Percentiles rank a stretch among this genome's conserved stretches.
phyloP scores from a whole-genome alignment of 1,140 invertebrate species.

The Monochamus saltuarius region DNA sequence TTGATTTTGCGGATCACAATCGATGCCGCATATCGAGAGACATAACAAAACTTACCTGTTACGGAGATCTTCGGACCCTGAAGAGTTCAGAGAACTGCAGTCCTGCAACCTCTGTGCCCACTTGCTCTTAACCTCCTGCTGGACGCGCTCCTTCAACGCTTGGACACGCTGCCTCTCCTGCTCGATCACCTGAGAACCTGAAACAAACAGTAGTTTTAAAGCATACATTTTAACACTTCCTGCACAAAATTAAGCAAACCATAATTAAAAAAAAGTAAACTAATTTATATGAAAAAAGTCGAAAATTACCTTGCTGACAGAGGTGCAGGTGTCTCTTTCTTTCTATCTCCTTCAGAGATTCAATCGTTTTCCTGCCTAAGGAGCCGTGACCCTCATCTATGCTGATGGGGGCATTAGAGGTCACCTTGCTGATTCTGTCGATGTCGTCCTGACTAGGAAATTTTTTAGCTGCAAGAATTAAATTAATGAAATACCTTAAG shows the following conservation, averaged over 20 bases:
- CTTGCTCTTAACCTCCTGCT: conserved; percentile 82
- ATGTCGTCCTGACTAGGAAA: conserved; percentile 79
- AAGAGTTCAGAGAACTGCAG: conserved; percentile 68
- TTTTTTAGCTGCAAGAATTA: conserved; percentile 34
- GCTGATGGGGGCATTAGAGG: conserved; percentile 72
- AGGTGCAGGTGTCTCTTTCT: conserved; percentile 82
- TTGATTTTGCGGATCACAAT: no score
- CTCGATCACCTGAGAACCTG: conserved; percentile 87
- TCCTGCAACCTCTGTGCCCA: conserved; percentile 77
- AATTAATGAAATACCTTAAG: no score
- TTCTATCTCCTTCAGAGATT: conserved; percentile 87
- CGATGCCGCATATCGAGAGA: no score
- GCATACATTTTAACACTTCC: not conserved
- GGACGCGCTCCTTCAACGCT: conserved; percentile 81
- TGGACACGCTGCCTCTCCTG: conserved; percentile 84
- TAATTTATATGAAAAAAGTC: not conserved
- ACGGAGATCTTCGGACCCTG: conserved; percentile 59
- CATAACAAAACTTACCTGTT: no score
- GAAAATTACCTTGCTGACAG: conserved; percentile 78
- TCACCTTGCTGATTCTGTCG: conserved; percentile 82
- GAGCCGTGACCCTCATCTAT: conserved; percentile 53
- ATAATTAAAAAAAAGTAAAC: no score
- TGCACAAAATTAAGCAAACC: no score
- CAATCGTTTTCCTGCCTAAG: conserved; percentile 79
- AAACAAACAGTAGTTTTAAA: conserved; percentile 8